Conservation (phyloP, 2,888 invertebrate genomes). For the Cheilosia variabilis region DNA sequence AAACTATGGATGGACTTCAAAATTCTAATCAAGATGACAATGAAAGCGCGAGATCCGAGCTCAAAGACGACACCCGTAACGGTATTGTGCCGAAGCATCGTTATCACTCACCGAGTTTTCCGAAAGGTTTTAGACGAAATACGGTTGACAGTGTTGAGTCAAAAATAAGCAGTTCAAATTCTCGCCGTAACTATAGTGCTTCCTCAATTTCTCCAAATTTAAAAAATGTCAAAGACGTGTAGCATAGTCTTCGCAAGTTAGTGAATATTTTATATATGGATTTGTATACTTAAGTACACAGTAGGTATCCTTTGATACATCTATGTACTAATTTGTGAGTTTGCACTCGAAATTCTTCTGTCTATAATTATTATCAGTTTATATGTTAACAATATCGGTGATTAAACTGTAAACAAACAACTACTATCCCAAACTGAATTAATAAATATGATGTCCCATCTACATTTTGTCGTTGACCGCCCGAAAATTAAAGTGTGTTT, state of each 20-base stretch:
- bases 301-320: no score
- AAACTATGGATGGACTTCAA: conserved; percentile 59
- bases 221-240: conserved; percentile 58
- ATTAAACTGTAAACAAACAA: no score
- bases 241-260: neutral
- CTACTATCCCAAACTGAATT: no score
- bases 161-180: conserved; percentile 60
- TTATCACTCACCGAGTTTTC: conserved; percentile 54
- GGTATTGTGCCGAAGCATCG: conserved; percentile 51
- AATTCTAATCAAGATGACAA: conserved; percentile 43
- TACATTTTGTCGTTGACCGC: no score
- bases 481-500: no score
- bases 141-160: conserved; percentile 58
- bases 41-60: conserved; percentile 41
- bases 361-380: no score
- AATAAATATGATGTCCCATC: no score
- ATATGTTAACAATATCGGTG: no score
- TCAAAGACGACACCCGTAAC: conserved; percentile 43
- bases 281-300: no score
- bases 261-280: no score
- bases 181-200: conserved; percentile 32
- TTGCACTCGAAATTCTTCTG: no score
- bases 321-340: no score
- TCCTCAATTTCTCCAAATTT: conserved; percentile 53
- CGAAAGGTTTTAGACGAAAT: conserved; percentile 48